phyloP scores from a whole-genome alignment of 2,888 invertebrate genomes.

The Yponomeuta evonymella region DNA sequence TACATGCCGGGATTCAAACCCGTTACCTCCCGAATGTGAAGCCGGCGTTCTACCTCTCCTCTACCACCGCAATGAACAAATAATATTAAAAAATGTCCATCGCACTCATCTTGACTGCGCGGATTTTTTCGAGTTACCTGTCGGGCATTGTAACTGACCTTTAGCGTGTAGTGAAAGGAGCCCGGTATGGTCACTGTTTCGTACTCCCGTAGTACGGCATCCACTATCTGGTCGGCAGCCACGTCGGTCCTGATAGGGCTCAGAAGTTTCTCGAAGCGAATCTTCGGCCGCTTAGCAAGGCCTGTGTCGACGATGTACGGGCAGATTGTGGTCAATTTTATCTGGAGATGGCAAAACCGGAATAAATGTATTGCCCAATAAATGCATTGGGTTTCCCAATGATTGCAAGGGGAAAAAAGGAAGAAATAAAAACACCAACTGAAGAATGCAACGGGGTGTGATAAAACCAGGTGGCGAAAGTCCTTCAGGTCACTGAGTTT shows the following conservation, averaged over 20 bases:
- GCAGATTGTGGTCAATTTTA: constrained; percentile 84
- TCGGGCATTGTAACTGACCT: constrained; percentile 42
- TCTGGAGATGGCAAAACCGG: constrained; percentile 41
- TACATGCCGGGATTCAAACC: too few species aligned
- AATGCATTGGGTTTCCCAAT: background rate
- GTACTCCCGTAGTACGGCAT: constrained; percentile 78
- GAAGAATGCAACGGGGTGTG: too few species aligned
- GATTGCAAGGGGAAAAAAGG: background rate
- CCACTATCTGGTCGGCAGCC: constrained; percentile 79
- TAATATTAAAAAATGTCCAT: too few species aligned
- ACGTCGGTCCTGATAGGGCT: constrained; percentile 75
- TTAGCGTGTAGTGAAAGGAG: constrained; percentile 68
- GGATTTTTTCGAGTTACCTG: too few species aligned
- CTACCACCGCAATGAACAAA: too few species aligned
- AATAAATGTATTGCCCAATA: background rate
- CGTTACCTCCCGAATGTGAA: too few species aligned
- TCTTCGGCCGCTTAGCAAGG: constrained; percentile 81
- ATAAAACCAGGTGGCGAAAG: too few species aligned
- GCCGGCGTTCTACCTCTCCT: too few species aligned
- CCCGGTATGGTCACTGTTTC: constrained; percentile 78
- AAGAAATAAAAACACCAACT: too few species aligned
- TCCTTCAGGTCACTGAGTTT: too few species aligned
- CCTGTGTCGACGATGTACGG: constrained; percentile 88
- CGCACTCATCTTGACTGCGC: too few species aligned
- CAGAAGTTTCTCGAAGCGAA: constrained; percentile 79